Conservation (phyloP, 2,797 vertebrate species). For the Takifugu rubripes region DNA sequence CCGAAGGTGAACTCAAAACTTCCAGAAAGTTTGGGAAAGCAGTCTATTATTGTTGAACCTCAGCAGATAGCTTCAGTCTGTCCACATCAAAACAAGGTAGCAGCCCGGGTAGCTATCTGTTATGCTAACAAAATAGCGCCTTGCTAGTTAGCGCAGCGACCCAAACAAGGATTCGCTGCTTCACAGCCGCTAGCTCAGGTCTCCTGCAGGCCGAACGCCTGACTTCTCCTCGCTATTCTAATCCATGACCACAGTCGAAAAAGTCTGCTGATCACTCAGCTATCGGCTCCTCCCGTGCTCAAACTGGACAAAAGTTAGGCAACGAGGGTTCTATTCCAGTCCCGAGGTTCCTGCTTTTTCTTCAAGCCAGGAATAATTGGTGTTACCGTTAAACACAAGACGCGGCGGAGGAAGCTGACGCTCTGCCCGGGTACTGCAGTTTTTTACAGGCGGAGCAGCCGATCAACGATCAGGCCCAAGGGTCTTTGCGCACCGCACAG, state of each 20-base stretch:
- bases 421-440: conserved; percentile 48
- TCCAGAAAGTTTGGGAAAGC: conserved; percentile 41
- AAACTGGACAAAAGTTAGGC: conserved; percentile 46
- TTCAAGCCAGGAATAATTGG: conserved; percentile 49
- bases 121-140: conserved; percentile 57
- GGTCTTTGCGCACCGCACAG: conserved; percentile 76
- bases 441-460: conserved; percentile 35
- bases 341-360: conserved; percentile 13
- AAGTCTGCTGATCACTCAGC: conserved; percentile 27
- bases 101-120: conserved; percentile 35
- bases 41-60: background rate
- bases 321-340: conserved; percentile 15
- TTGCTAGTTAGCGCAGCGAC: conserved; percentile 56
- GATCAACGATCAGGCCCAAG: conserved; percentile 47
- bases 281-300: conserved; percentile 1
- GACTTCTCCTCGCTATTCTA: conserved; percentile 40
- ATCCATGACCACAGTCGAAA: conserved; percentile 56
- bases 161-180: conserved; percentile 46
- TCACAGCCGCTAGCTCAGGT: conserved; percentile 41
- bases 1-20: conserved; percentile 28
- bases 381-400: background rate
- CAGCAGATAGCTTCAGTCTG: conserved; percentile 5
- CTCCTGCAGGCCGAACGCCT: conserved; percentile 61
- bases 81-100: conserved; percentile 44
- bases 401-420: conserved; percentile 3